Conservation (phyloP, 2,113 vertebrate genomes). For the Apodemus speciosus region DNA sequence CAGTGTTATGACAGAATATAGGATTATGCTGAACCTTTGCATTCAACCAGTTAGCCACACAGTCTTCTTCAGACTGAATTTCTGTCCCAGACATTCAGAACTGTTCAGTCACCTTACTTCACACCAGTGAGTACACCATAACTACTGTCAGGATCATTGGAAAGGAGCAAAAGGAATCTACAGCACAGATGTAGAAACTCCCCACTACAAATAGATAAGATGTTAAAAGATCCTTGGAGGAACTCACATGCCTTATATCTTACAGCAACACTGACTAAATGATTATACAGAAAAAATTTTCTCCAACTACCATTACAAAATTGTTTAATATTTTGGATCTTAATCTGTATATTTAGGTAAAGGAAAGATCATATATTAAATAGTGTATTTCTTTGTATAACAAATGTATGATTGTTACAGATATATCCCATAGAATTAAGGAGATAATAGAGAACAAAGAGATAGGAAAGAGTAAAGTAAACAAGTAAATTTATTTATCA, state of each 20-base stretch:
- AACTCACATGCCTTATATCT: neutral
- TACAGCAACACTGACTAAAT: neutral
- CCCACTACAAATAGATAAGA: neutral
- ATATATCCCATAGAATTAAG: neutral
- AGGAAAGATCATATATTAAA: neutral
- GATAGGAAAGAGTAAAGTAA: conserved; percentile 35
- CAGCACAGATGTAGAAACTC: neutral
- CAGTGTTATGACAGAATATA: neutral
- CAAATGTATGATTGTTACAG: neutral
- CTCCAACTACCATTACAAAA: neutral
- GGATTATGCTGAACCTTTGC: neutral
- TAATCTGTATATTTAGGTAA: neutral
- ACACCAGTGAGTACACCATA: neutral
- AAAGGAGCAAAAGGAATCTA: neutral
- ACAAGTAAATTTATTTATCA: neutral
- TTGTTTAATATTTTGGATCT: neutral
- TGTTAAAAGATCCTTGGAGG: neutral
- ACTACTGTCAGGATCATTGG: neutral
- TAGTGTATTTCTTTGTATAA: neutral
- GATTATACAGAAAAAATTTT: neutral
- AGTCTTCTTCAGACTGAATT: neutral
- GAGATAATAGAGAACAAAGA: neutral
- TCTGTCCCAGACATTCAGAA: neutral
- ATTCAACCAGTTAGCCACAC: neutral
- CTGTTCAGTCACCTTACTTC: neutral